Base-by-base conservation (phyloP, 1,140 invertebrate species). In the Conopomorpha cramerella region DNA sequence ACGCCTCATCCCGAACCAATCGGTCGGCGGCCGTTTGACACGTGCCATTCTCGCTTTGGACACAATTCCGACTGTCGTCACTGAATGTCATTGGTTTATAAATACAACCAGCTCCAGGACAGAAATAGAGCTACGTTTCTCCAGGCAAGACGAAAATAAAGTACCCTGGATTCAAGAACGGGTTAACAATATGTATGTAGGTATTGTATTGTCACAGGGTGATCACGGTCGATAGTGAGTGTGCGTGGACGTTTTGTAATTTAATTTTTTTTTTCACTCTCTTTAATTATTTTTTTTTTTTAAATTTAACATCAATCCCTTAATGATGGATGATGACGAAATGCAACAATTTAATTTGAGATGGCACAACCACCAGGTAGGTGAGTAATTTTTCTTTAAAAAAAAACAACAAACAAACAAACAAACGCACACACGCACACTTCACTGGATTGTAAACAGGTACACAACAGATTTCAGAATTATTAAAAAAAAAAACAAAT, bases 291-390 rank as follows among this genome's bases (percentile, higher is more conserved):
- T 43, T 60, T 44, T 45, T 55, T 49, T 43, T 47, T 54, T 50
- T 49, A 44, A 45, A 45, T n/a, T n/a, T n/a, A n/a, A n/a, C n/a
- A n/a, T n/a, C n/a, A n/a, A n/a, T n/a, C n/a, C n/a, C n/a, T n/a
- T n/a, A n/a, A n/a, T 38, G 48, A 79, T 78, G 74, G 77, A 82
- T 55, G 72, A 78, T 33, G 79, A 80, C 51, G 68, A 80, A 47
- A 81, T 86, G 53, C 85, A 86, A 66, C 87, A 90, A 64, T 90
- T 90, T 67, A 90, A 87, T 59, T 77, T 91, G 41, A 80, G 87
- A 64, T 91, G 89, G 89, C 88, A 90, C 66, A 89, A 90, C 73
- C 88, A 89, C 66, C 87, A 89, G 79, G 82, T 83, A 76, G 73
- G 68, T 76, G 47, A 74, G 66, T 74, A 68, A 45, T 62, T 56